Evolutionary conservation across 2,113 vertebrate genomes (phyloP).

Genomic region (Oryzias javanicus): DNA sequence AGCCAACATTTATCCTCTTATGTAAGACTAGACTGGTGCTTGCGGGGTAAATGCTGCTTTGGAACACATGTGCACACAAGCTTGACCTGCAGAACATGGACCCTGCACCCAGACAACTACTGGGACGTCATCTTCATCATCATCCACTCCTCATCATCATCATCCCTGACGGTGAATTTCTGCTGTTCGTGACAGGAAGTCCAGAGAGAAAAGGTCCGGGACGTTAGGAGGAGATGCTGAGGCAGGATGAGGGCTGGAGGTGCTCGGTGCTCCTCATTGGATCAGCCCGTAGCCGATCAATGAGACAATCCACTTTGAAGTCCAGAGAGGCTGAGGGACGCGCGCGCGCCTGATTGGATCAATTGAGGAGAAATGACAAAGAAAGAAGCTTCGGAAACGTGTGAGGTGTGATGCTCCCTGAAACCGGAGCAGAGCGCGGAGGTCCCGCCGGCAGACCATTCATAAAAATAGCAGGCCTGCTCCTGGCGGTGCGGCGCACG

Average conservation of each 20-base stretch:
- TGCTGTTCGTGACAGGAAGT: not conserved
- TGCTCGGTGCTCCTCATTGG: not conserved
- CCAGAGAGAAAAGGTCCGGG: slow-evolving; percentile 10
- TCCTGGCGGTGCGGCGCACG: not conserved
- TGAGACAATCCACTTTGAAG: not conserved
- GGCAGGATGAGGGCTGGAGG: slow-evolving; percentile 18
- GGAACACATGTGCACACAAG: not conserved
- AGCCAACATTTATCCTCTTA: slow-evolving; percentile 69
- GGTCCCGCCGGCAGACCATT: slow-evolving; percentile 54
- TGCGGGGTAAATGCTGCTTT: slow-evolving; percentile 35
- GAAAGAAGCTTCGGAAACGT: not conserved
- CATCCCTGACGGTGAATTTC: not conserved
- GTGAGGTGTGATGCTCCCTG: not conserved
- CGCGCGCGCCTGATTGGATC: no score
- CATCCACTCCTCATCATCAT: no score
- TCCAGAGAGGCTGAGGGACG: not conserved
- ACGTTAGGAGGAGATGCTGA: slow-evolving; percentile 8
- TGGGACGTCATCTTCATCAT: no score
- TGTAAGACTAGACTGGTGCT: slow-evolving; percentile 66
- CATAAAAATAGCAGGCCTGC: slow-evolving; percentile 50
- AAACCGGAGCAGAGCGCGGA: not conserved
- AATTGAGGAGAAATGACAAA: not conserved
- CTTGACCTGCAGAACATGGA: slow-evolving; percentile 2
- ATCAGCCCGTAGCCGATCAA: slow-evolving; percentile 10
- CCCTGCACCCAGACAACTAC: no score